phyloP scores from a whole-genome alignment of 2,797 vertebrate species.

The Podarcis siculus region DNA sequence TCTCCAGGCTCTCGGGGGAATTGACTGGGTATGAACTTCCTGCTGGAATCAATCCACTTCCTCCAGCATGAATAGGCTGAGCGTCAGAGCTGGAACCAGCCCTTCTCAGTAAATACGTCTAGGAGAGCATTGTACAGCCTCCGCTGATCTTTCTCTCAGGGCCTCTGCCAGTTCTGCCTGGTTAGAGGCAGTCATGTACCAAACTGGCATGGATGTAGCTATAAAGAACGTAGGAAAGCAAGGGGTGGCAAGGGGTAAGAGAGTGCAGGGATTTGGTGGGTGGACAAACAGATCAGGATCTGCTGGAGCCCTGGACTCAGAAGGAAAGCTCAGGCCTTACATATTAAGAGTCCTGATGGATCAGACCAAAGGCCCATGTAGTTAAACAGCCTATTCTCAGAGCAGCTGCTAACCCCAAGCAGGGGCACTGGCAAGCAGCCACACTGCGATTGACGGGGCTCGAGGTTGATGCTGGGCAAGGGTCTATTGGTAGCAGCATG shows the following conservation, averaged over 20 bases:
- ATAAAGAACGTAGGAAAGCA: background rate
- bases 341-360: background rate
- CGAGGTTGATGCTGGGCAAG: too few relatives aligned
- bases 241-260: background rate
- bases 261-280: background rate
- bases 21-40: slow-evolving; percentile 47
- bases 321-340: background rate
- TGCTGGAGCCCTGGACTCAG: background rate
- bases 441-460: too few relatives aligned
- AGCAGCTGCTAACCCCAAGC: too few relatives aligned
- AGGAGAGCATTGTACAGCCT: background rate
- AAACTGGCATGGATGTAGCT: background rate
- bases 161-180: background rate
- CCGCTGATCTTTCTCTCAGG: background rate
- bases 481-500: too few relatives aligned
- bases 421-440: too few relatives aligned
- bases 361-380: too few relatives aligned
- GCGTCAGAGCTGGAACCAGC: slow-evolving; percentile 4
- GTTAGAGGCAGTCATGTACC: background rate
- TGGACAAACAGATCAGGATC: background rate
- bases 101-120: background rate
- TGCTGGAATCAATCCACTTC: slow-evolving; percentile 41
- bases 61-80: slow-evolving; percentile 42
- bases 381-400: too few relatives aligned
- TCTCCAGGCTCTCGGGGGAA: background rate